Conservation (phyloP, 2,888 invertebrate genomes). For the Meandrusa payeni region DNA sequence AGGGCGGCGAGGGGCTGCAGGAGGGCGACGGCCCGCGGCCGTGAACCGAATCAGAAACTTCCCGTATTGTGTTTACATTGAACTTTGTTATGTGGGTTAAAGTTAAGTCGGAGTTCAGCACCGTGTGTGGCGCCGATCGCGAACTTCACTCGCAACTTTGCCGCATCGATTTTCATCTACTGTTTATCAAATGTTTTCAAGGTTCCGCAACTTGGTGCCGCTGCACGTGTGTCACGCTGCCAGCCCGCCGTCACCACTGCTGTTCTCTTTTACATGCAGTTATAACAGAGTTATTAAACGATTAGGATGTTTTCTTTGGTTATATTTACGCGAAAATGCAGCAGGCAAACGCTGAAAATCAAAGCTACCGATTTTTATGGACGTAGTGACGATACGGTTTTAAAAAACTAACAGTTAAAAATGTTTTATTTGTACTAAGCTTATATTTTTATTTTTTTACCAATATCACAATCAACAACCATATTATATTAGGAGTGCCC, state of each 20-base stretch:
- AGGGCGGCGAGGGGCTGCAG: conserved; percentile 30
- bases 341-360: too few species aligned
- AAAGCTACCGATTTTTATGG: too few species aligned
- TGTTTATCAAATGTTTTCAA: conserved; percentile 74
- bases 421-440: too few species aligned
- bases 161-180: conserved; percentile 76
- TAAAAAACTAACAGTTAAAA: too few species aligned
- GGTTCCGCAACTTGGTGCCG: conserved; percentile 44
- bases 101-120: conserved; percentile 78
- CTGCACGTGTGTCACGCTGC: conserved; percentile 17
- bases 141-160: conserved; percentile 74
- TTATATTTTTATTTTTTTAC: too few species aligned
- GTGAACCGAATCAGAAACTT: conserved; percentile 78
- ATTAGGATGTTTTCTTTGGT: too few species aligned
- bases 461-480: too few species aligned
- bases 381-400: too few species aligned
- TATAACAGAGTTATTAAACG: too few species aligned
- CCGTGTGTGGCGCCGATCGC: conserved; percentile 74
- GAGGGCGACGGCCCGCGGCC: conserved; percentile 60
- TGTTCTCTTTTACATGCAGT: too few species aligned
- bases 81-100: conserved; percentile 82
- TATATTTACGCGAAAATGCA: too few species aligned
- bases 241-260: not conserved
- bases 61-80: conserved; percentile 80
- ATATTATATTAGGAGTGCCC: too few species aligned